These are phyloP conservation scores for Periphyllus acericola DNA, from an alignment of 2,888 invertebrate genomes.

Conservation along the genomic window DNA sequence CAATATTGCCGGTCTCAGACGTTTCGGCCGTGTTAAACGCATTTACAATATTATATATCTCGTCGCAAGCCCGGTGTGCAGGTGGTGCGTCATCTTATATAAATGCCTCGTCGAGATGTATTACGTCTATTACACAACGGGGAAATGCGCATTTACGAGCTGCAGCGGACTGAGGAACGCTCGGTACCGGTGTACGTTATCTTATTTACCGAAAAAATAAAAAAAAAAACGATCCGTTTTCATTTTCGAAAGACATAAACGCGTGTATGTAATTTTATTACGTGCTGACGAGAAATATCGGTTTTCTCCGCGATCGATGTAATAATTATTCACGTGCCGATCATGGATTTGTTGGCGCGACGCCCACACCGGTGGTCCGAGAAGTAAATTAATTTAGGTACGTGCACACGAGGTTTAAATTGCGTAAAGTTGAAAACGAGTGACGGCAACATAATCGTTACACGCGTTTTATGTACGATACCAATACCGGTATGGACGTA, in stretches of 20 bases:
- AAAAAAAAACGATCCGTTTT: no score
- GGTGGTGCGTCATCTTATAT: not conserved
- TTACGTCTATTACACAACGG: not conserved
- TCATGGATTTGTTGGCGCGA: not conserved
- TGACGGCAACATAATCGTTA: not conserved
- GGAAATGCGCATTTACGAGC: not conserved
- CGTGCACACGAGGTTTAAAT: not conserved
- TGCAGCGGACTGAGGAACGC: no score
- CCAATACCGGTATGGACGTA: no score
- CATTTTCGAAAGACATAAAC: not conserved
- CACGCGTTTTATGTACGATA: not conserved
- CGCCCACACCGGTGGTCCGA: not conserved
- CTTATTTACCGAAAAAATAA: not conserved
- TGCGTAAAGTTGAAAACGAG: conserved; percentile 3
- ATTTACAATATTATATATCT: not conserved
- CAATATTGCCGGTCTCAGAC: not conserved
- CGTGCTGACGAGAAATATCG: conserved; percentile 1
- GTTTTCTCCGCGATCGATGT: not conserved
- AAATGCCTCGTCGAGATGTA: not conserved
- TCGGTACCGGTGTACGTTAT: not conserved
- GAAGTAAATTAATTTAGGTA: not conserved
- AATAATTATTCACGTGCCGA: not conserved
- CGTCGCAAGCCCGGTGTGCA: no score
- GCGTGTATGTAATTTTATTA: not conserved
- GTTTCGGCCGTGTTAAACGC: not conserved